Base-by-base conservation (phyloP, 2,113 vertebrate genomes). In the Carollia perspicillata region DNA sequence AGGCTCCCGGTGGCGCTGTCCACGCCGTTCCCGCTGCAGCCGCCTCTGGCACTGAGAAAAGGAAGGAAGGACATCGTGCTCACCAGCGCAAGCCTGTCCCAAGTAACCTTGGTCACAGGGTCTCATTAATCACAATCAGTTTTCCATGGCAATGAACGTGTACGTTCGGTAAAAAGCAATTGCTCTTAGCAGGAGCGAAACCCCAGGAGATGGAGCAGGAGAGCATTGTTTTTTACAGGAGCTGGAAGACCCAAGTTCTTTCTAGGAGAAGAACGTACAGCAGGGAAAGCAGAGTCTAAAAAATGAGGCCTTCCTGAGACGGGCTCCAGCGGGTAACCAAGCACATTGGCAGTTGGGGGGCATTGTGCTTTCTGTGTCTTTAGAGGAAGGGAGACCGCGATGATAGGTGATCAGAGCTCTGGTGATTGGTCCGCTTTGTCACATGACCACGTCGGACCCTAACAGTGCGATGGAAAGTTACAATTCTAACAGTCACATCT, bases 41-140 rank as follows among this genome's bases (percentile, higher is more conserved):
- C 33, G 83, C 16, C 78, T 90, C 93, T 58, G 85, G 77, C 65
- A 35, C 68, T 35, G 49, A 79, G 78, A 74, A 94, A 94, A 84
- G 77, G 80, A 90, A 93, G 84, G 90, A 84, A 95, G 84, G 92
- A 86, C 88, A 44, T 91, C 33, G 18, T 90, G 90, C 84, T 96
- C 91, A 93, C 77, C n/a, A 83, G 91, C 84, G 74, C 89, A 89
- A 80, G 18, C 74, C 55, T 95, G 95, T 98, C 96, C 95, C 83
- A 91, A 93, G 85, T 97, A 96, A 97, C 97, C 97, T 98, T 98
- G 96, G 95, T 90, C 95, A 84, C 72, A 93, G 65, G 89, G 69
- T 96, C 85, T 97, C 96, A 97, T 98, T 98, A 97, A 98, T 98
- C 97, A 98, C 96, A 97, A 96, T 97, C 91, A 95, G 89, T 96